These are phyloP conservation scores for Hedychridium roseum DNA, from an alignment of 2,888 invertebrate genomes.

Conservation along the genomic window DNA sequence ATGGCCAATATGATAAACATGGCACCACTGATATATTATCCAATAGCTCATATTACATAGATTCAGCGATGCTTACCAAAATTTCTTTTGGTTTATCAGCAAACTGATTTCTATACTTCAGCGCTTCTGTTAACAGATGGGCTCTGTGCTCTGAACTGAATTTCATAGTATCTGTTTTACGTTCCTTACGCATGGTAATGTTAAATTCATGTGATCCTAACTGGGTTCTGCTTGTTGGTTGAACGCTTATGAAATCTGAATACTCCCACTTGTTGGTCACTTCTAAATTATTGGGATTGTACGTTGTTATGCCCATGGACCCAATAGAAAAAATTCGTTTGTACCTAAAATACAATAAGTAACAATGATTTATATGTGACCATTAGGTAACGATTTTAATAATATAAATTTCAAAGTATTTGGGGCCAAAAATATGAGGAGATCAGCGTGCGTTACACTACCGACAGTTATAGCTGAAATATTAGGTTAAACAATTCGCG, in stretches of 20 bases:
- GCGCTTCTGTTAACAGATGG: conserved; percentile 90
- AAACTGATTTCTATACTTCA: conserved; percentile 81
- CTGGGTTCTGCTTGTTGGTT: conserved; percentile 66
- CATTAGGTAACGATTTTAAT: background rate
- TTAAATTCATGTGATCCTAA: conserved; percentile 75
- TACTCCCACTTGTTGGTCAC: conserved; percentile 95
- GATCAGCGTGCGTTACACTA: no score
- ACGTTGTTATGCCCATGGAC: conserved; percentile 94
- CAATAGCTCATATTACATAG: no score
- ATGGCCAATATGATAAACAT: conserved; percentile 28
- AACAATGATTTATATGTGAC: background rate
- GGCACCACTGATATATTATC: conserved; percentile 8
- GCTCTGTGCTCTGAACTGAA: conserved; percentile 96
- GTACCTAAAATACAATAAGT: conserved; percentile 72
- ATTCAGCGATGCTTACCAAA: conserved; percentile 71
- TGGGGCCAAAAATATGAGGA: no score
- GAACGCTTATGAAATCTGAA: conserved; percentile 78
- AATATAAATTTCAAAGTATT: background rate
- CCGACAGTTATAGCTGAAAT: no score
- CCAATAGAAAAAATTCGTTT: conserved; percentile 97
- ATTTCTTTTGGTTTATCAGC: conserved; percentile 82
- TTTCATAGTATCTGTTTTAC: conserved; percentile 92
- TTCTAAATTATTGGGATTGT: conserved; percentile 90
- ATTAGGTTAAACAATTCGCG: no score
- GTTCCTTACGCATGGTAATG: conserved; percentile 86